These are phyloP conservation scores for Zootoca vivipara DNA, from an alignment of 2,113 vertebrate species.

Conservation along the genomic window DNA sequence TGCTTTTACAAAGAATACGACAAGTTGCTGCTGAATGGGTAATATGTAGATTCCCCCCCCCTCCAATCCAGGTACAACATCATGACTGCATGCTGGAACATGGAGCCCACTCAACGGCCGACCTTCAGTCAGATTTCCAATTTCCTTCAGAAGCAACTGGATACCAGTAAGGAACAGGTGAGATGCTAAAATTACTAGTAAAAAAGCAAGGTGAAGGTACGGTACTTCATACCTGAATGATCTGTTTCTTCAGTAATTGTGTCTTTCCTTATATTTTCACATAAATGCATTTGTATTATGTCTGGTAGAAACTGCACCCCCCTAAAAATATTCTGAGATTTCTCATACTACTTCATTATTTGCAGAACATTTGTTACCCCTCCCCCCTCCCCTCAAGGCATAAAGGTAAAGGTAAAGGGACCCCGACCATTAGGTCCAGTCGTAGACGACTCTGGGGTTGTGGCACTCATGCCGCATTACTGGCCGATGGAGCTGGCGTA, in stretches of 20 bases:
- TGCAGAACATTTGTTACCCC: neutral
- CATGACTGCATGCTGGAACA: slow-evolving; percentile 94
- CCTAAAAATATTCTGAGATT: neutral
- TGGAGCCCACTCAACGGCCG: slow-evolving; percentile 88
- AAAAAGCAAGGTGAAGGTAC: neutral
- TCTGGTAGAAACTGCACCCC: neutral
- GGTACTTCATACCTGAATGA: rapidly evolving
- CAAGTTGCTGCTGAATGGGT: neutral
- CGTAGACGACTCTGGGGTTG: no score
- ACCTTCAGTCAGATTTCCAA: slow-evolving; percentile 88
- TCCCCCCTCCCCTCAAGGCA: no score
- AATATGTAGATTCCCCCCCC: neutral
- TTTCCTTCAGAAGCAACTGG: slow-evolving; percentile 84
- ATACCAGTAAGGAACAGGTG: slow-evolving; percentile 71
- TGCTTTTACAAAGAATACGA: neutral
- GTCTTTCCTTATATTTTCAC: neutral
- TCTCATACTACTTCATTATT: neutral
- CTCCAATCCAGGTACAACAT: slow-evolving; percentile 82
- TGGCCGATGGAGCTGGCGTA: no score
- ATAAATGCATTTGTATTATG: neutral
- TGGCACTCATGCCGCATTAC: no score
- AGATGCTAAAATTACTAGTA: slow-evolving; percentile 40
- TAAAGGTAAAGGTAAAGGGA: no score
- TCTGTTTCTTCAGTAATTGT: rapidly evolving
- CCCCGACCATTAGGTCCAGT: no score